phyloP scores from a whole-genome alignment of 2,888 invertebrate species.

The Sphaeridia pumilis region DNA sequence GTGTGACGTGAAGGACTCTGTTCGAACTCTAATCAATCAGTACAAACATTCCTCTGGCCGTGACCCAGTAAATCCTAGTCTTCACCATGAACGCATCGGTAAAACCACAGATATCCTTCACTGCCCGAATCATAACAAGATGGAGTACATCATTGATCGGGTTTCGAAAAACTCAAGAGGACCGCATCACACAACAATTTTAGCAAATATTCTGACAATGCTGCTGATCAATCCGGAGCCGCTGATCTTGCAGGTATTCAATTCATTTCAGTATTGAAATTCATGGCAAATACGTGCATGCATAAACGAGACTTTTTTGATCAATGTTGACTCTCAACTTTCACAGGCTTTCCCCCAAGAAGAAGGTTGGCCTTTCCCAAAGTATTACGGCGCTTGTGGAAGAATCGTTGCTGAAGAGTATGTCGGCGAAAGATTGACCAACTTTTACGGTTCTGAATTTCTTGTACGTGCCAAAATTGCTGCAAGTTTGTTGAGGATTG shows the following conservation, averaged over 20 bases:
- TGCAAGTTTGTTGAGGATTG: conserved; percentile 41
- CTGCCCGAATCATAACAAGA: conserved; percentile 40
- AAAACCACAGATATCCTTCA: conserved; percentile 37
- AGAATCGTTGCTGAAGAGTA: conserved; percentile 56
- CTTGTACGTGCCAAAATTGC: conserved; percentile 22
- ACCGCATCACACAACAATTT: conserved; percentile 38
- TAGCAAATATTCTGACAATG: conserved; percentile 53
- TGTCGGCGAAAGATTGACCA: conserved; percentile 52
- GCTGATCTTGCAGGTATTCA: conserved; percentile 57
- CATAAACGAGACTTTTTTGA: no score
- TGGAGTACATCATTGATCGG: conserved; percentile 37
- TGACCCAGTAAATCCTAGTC: conserved; percentile 21
- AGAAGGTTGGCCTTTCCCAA: conserved; percentile 63
- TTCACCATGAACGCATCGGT: conserved; percentile 33
- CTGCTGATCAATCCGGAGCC: conserved; percentile 65
- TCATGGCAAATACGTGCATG: no score
- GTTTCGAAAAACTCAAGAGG: conserved; percentile 39
- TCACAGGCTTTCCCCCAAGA: conserved; percentile 41
- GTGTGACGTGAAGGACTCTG: conserved; percentile 43
- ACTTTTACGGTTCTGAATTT: conserved; percentile 47
- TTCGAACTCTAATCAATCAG: conserved; percentile 36
- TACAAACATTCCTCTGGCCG: conserved; percentile 27
- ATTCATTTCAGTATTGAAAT: no score
- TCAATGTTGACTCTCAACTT: no score
- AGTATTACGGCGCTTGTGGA: conserved; percentile 67